Base-by-base conservation (phyloP, 2,888 invertebrate genomes). In the Agrilus mali region DNA sequence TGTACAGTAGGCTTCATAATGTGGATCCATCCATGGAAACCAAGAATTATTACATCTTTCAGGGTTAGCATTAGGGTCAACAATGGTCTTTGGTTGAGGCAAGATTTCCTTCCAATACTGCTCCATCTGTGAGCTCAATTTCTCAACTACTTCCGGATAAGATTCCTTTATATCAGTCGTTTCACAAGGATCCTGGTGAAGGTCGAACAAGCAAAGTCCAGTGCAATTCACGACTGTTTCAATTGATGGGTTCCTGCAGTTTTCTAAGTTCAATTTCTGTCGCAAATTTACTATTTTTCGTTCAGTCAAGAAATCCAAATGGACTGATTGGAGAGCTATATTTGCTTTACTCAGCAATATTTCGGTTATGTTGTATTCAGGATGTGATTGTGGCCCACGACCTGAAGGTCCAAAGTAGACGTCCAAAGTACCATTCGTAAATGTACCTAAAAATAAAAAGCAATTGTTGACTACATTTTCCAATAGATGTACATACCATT, bases 401-500 rank as follows among this genome's bases (percentile, higher is more conserved):
- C 27, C 27, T 27, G 27, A 27, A 10, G 27, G 27, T 10, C 27
- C 27, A 10, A 27, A 27, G 10, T 27, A 10, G 2, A 27, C 10
- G 10, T 27, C 27, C 27, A 27, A 10, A 4, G 10, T 27, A 27
- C 27, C 27, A 10, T 27, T 27, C 10, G 3, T 2, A 27, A 27
- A 27, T 10, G 27, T 27, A 27, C 27, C 27, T 27, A 10, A 10
- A 10, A 27, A 27, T 27, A 33, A n/a, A n/a, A n/a, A n/a, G n/a
- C n/a, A n/a, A n/a, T n/a, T n/a, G n/a, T n/a, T n/a, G n/a, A n/a
- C n/a, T n/a, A n/a, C n/a, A n/a, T n/a, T n/a, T n/a, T n/a, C n/a
- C n/a, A n/a, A n/a, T 16, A 12, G 27, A 38, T 14, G 35, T 6
- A 33, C 40, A 35, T 51, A 56, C 62, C 60, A 41, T 60, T 58